Evolutionary conservation across 2,888 invertebrate species (phyloP).

Genomic region (Mellilla xanthometata): DNA sequence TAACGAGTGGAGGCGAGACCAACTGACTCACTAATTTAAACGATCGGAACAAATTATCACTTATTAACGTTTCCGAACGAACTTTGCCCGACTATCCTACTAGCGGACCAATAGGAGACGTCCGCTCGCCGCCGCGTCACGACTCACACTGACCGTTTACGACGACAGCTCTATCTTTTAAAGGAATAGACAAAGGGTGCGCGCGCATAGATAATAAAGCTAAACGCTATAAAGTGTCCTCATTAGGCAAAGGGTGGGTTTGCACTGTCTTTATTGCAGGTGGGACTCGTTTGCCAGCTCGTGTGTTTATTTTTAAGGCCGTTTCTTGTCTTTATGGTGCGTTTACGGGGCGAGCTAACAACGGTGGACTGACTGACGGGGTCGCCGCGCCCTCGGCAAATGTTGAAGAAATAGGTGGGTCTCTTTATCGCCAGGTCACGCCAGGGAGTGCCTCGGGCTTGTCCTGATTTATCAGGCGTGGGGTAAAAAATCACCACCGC

Average conservation of each 20-base stretch:
- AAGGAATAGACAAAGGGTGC: slow-evolving; percentile 59
- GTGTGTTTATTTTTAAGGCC: slow-evolving; percentile 79
- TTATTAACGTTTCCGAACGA: slow-evolving; percentile 47
- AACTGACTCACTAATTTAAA: slow-evolving; percentile 63
- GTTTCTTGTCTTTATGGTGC: slow-evolving; percentile 68
- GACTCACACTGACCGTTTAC: slow-evolving; percentile 55
- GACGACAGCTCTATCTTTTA: slow-evolving; percentile 62
- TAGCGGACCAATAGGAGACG: slow-evolving; percentile 30
- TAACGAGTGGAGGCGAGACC: slow-evolving; percentile 61
- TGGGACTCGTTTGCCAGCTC: slow-evolving; percentile 65
- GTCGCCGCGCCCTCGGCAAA: slow-evolving; percentile 66
- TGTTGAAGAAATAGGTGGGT: slow-evolving; percentile 60
- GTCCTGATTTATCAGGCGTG: slow-evolving; percentile 66
- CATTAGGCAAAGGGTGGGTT: slow-evolving; percentile 77
- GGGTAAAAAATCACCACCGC: slow-evolving; percentile 52
- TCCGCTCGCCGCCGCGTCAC: slow-evolving; percentile 48
- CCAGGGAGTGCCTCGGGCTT: slow-evolving; percentile 59
- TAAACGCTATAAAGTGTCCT: slow-evolving; percentile 77
- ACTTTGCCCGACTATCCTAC: slow-evolving; percentile 28
- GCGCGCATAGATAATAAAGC: slow-evolving; percentile 76
- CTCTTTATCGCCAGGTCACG: slow-evolving; percentile 63
- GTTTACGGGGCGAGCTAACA: slow-evolving; percentile 63
- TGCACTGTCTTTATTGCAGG: slow-evolving; percentile 68
- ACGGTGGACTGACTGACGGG: slow-evolving; percentile 56
- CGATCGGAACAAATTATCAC: slow-evolving; percentile 60